phyloP scores from a whole-genome alignment of 2,113 vertebrate species.

The Chaetops frenatus region DNA sequence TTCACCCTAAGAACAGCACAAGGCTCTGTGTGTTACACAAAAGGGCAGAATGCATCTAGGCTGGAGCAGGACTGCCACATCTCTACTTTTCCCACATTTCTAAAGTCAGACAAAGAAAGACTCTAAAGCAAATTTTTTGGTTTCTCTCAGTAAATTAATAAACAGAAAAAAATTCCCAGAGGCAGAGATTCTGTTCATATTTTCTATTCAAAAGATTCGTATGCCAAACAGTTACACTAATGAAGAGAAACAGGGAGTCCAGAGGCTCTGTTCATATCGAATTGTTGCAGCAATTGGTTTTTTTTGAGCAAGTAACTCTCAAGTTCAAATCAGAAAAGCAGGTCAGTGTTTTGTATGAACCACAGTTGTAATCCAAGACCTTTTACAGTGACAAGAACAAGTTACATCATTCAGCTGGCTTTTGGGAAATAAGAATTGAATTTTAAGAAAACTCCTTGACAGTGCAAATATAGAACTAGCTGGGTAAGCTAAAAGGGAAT shows the following conservation, averaged over 20 bases:
- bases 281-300: background rate
- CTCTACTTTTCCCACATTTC: background rate
- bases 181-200: background rate
- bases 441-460: background rate
- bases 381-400: background rate
- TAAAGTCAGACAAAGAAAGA: background rate
- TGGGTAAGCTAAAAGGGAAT: background rate
- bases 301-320: background rate
- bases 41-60: background rate
- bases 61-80: background rate
- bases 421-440: background rate
- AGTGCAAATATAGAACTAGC: background rate
- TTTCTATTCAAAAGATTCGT: conserved; percentile 19
- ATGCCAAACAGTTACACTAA: background rate
- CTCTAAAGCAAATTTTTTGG: background rate
- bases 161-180: background rate
- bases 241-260: background rate
- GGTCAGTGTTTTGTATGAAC: background rate
- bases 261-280: background rate
- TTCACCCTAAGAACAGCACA: background rate
- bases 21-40: background rate
- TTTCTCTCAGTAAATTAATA: background rate
- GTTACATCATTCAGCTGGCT: background rate
- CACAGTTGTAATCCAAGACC: background rate
- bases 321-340: background rate